Conservation (phyloP, 2,113 vertebrate species). For the Spheniscus mendiculus region DNA sequence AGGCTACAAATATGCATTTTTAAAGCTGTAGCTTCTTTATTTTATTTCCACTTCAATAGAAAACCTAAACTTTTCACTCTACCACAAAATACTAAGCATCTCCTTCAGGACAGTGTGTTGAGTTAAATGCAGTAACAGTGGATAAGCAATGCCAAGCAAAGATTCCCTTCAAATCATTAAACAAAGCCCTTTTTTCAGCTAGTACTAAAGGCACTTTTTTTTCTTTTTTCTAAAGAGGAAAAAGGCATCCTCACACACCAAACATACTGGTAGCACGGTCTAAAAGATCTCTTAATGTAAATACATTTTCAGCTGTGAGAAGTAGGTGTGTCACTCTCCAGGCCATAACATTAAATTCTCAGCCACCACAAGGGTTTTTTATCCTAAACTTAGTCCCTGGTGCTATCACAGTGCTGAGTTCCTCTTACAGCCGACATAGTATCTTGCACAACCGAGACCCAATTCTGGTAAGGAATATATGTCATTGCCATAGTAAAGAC, state of each 20-base stretch:
- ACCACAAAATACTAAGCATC: not conserved
- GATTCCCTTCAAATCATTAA: not conserved
- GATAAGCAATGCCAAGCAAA: not conserved
- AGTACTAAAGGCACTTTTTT: not conserved
- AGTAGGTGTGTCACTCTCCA: not conserved
- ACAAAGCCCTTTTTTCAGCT: not conserved
- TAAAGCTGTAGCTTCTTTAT: not conserved
- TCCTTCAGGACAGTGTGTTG: not conserved
- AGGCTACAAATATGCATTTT: not conserved
- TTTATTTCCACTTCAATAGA: not conserved
- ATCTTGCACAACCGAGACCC: not conserved
- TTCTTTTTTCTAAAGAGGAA: not conserved
- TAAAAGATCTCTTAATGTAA: not conserved
- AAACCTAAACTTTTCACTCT: not conserved
- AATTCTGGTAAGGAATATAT: not conserved
- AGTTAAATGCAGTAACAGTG: not conserved
- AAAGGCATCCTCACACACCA: not conserved
- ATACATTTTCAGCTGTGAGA: not conserved
- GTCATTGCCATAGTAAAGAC: not conserved
- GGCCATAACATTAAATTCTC: not conserved
- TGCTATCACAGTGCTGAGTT: not conserved
- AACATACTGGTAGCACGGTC: not conserved
- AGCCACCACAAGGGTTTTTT: not conserved
- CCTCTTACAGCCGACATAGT: not conserved
- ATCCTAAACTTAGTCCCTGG: not conserved